These are phyloP conservation scores for Erythrolamprus reginae DNA, from an alignment of 2,113 vertebrate genomes.

Conservation along the genomic window DNA sequence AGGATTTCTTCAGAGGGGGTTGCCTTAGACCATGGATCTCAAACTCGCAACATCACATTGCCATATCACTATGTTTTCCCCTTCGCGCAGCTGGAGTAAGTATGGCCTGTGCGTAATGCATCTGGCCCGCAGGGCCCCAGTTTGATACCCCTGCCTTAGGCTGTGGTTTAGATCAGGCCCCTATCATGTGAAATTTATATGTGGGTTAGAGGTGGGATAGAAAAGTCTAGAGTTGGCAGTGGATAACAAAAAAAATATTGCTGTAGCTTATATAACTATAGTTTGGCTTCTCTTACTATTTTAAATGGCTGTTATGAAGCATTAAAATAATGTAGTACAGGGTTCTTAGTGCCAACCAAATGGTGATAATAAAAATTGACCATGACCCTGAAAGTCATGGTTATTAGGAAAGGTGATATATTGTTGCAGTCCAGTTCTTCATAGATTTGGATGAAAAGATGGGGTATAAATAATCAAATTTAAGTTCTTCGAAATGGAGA, in stretches of 20 bases:
- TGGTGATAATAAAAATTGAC: not conserved
- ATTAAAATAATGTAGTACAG: not conserved
- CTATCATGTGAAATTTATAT: not conserved
- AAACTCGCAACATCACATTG: too few species aligned
- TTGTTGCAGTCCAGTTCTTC: not conserved
- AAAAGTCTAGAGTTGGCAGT: not conserved
- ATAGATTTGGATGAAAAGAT: not conserved
- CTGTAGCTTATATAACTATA: not conserved
- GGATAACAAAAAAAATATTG: not conserved
- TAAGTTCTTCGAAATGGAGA: not conserved
- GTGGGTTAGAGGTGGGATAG: not conserved
- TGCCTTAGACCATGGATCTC: too few species aligned
- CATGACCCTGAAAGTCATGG: not conserved
- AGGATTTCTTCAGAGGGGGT: not conserved
- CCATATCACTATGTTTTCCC: too few species aligned
- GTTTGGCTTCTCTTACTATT: not conserved
- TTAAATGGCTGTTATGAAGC: not conserved
- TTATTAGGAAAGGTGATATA: not conserved
- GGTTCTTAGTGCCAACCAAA: not conserved
- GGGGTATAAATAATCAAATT: not conserved
- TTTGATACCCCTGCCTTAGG: not conserved
- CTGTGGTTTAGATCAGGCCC: not conserved
- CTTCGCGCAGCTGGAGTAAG: too few species aligned
- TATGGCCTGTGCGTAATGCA: too few species aligned
- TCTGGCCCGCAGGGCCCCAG: too few species aligned